Conservation (phyloP, 1,140 invertebrate species). For the Pemphigus obesinymphae region DNA sequence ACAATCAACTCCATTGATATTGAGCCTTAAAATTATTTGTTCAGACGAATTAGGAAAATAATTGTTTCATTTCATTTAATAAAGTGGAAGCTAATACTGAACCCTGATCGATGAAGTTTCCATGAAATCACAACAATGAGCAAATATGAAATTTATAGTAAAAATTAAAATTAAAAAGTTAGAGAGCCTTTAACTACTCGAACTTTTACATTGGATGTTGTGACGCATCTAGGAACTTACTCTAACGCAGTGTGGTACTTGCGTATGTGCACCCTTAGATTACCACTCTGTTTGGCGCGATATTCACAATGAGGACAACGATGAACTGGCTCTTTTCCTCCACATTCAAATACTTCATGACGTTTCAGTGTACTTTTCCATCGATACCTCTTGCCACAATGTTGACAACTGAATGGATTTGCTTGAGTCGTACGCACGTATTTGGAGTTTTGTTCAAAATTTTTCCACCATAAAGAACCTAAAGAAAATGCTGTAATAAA, state of each 20-base stretch:
- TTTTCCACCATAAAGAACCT: conserved; percentile 42
- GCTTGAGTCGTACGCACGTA: conserved; percentile 43
- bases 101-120: conserved; percentile 39
- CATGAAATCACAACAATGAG: conserved; percentile 41
- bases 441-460: conserved; percentile 45
- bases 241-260: conserved; percentile 60
- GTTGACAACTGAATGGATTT: conserved; percentile 58
- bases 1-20: conserved; percentile 11
- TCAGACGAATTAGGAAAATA: conserved; percentile 37
- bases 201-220: conserved; percentile 27
- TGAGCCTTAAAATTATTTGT: conserved; percentile 38
- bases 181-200: conserved; percentile 26
- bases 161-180: conserved; percentile 37
- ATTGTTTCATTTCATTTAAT: conserved; percentile 26
- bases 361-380: conserved; percentile 76
- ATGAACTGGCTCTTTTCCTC: conserved; percentile 76
- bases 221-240: conserved; percentile 40
- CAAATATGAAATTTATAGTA: conserved; percentile 37
- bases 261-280: conserved; percentile 73
- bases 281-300: conserved; percentile 71
- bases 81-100: conserved; percentile 39
- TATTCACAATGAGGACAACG: conserved; percentile 76
- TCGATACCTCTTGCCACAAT: conserved; percentile 73
- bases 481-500: conserved; percentile 9
- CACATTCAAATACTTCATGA: conserved; percentile 80